A percentile compares a stretch with the other conserved stretches of the same genome.
Evolutionary conservation across 2,797 vertebrate genomes (phyloP).

Genomic region (Molossus alvarezi): DNA sequence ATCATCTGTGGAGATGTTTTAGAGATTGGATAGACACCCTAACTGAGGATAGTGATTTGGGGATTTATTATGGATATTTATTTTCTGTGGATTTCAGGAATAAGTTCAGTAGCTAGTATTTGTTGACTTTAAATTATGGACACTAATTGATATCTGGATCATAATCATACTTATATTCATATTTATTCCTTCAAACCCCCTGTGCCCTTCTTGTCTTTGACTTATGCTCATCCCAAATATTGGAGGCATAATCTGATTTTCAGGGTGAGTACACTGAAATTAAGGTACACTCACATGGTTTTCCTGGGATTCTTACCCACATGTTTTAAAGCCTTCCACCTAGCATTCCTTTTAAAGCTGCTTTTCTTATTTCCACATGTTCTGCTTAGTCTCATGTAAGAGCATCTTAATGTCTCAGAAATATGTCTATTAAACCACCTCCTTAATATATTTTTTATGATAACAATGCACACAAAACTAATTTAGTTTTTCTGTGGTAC

Average conservation of each 20-base stretch:
- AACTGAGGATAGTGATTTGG: conserved; percentile 21
- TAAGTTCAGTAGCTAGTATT: conserved; percentile 34
- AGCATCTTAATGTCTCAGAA: conserved; percentile 82
- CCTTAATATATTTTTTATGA: conserved; percentile 80
- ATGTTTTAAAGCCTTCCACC: conserved; percentile 76
- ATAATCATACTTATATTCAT: conserved; percentile 33
- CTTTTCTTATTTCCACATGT: conserved; percentile 81
- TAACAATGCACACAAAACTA: conserved; percentile 80
- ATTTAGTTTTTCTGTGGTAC: conserved; percentile 76
- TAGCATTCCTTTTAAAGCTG: conserved; percentile 73
- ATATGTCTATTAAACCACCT: conserved; percentile 80
- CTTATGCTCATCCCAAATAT: conserved; percentile 64
- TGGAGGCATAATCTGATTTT: conserved; percentile 70
- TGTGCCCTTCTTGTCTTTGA: conserved; percentile 69
- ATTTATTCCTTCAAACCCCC: conserved; percentile 33
- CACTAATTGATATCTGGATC: not conserved
- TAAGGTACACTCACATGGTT: conserved; percentile 73
- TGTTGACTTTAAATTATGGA: not conserved
- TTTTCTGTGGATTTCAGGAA: not conserved
- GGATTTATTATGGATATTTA: accelerated
- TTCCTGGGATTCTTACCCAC: conserved; percentile 68
- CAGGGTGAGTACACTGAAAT: conserved; percentile 68
- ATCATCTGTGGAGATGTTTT: accelerated
- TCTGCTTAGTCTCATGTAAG: conserved; percentile 79
- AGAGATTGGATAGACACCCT: accelerated